Conservation (phyloP, 2,888 invertebrate species). For the Callinectes sapidus region DNA sequence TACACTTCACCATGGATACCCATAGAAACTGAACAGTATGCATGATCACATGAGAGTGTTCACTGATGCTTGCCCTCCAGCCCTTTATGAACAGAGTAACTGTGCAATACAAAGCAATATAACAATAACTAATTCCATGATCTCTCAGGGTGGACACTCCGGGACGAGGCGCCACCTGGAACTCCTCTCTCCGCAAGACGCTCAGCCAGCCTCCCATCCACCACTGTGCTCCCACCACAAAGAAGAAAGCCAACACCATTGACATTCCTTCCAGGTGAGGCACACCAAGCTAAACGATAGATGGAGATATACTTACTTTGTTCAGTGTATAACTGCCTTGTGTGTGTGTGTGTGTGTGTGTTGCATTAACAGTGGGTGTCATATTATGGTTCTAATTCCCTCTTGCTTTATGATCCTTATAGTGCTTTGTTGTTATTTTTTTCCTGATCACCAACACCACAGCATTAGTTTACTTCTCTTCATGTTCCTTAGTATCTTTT, state of each 20-base stretch:
- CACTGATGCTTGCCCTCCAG: background rate
- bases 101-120: background rate
- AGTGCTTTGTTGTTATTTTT: background rate
- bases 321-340: too few relatives aligned
- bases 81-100: background rate
- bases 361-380: background rate
- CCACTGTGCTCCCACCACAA: conserved; percentile 61
- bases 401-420: background rate
- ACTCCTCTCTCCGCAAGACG: conserved; percentile 78
- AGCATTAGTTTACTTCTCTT: background rate
- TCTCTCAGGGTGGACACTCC: conserved; percentile 43
- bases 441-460: background rate
- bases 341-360: background rate
- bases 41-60: background rate
- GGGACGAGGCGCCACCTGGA: conserved; percentile 74
- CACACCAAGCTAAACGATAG: too few relatives aligned
- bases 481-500: background rate
- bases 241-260: conserved; percentile 68
- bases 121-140: background rate
- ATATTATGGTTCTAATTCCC: background rate
- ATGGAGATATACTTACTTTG: too few relatives aligned
- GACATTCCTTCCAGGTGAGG: conserved; percentile 58
- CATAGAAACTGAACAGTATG: background rate
- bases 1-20: background rate
- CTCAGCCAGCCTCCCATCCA: conserved; percentile 77